Conservation (phyloP, 2,888 invertebrate genomes). For the Andrena fulva region DNA sequence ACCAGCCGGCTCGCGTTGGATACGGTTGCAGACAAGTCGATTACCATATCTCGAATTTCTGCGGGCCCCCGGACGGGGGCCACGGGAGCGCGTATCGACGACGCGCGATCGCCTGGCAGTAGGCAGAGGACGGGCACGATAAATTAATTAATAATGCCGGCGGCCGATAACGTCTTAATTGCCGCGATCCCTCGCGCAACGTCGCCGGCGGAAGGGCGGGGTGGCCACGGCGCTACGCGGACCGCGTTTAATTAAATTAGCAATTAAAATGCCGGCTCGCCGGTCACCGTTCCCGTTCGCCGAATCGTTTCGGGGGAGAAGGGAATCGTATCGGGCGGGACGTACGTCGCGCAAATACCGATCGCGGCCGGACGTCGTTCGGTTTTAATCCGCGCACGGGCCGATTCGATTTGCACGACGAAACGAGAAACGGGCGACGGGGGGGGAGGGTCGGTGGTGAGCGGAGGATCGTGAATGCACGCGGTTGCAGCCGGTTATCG, state of each 20-base stretch:
- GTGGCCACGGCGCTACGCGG: constrained; percentile 26
- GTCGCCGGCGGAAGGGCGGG: constrained; percentile 37
- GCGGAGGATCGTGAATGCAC: constrained; percentile 11
- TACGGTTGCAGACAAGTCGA: constrained; percentile 13
- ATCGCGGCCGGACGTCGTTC: constrained; percentile 17
- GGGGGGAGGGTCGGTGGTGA: neutral
- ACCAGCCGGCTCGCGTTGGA: constrained; percentile 15
- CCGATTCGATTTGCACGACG: constrained; percentile 53
- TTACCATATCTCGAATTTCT: constrained; percentile 59
- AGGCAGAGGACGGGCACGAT: constrained; percentile 63
- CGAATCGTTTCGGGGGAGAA: constrained; percentile 46
- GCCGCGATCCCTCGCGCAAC: constrained; percentile 59
- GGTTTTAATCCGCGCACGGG: constrained; percentile 59
- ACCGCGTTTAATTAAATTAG: constrained; percentile 82
- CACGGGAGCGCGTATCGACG: constrained; percentile 46
- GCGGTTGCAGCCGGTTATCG: constrained; percentile 43
- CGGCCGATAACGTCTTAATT: constrained; percentile 82
- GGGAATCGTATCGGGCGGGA: constrained; percentile 33
- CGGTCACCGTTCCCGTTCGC: constrained; percentile 53
- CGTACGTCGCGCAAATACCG: constrained; percentile 40
- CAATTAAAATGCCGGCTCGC: constrained; percentile 81
- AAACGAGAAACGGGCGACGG: constrained; percentile 32
- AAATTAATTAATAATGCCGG: constrained; percentile 81
- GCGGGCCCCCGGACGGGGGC: neutral
- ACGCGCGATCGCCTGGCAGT: constrained; percentile 38